Percentiles rank a stretch among this genome's conserved stretches.
These are phyloP conservation scores for Synchiropus splendidus DNA, from an alignment of 2,113 vertebrate genomes.

Conservation along the genomic window DNA sequence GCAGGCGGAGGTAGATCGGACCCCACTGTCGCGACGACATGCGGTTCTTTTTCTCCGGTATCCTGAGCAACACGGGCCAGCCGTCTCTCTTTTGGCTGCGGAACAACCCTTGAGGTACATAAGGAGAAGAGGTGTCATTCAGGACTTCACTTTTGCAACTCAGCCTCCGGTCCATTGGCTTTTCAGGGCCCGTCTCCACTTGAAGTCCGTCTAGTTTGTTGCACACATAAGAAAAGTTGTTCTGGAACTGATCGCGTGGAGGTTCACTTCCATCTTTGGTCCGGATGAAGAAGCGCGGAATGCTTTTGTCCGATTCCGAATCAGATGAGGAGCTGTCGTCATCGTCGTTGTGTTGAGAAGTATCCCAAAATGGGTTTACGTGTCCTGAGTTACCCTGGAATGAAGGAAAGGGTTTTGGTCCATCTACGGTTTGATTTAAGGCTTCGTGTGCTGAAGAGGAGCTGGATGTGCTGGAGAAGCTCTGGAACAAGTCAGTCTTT, in stretches of 20 bases:
- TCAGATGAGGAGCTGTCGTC: constrained; percentile 57
- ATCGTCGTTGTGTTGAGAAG: constrained; percentile 44
- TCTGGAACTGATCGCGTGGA: constrained; percentile 78
- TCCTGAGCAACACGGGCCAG: constrained; percentile 92
- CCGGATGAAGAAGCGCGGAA: constrained; percentile 71
- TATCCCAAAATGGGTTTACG: constrained; percentile 84
- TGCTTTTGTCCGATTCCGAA: constrained; percentile 47
- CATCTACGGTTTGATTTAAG: constrained; percentile 32
- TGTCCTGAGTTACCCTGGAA: constrained; percentile 73
- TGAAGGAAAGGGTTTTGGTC: constrained; percentile 53
- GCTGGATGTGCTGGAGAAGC: constrained; percentile 44
- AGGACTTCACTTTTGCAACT: constrained; percentile 27
- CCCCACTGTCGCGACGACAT: constrained; percentile 99
- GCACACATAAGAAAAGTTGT: constrained; percentile 80
- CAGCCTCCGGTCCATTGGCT: constrained; percentile 8
- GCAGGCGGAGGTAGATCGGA: constrained; percentile 82
- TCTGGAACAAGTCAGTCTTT: constrained; percentile 65
- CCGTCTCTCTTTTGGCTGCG: constrained; percentile 74
- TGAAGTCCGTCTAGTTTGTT: constrained; percentile 78
- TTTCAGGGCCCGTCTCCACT: constrained; percentile 43
- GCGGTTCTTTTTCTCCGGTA: constrained; percentile 96
- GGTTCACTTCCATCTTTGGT: constrained; percentile 67
- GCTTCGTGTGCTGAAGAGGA: constrained; percentile 41
- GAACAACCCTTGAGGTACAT: constrained; percentile 73
- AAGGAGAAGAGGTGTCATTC: constrained; percentile 39